Base-by-base conservation (phyloP, 2,797 vertebrate genomes). In the Acanthopagrus latus region DNA sequence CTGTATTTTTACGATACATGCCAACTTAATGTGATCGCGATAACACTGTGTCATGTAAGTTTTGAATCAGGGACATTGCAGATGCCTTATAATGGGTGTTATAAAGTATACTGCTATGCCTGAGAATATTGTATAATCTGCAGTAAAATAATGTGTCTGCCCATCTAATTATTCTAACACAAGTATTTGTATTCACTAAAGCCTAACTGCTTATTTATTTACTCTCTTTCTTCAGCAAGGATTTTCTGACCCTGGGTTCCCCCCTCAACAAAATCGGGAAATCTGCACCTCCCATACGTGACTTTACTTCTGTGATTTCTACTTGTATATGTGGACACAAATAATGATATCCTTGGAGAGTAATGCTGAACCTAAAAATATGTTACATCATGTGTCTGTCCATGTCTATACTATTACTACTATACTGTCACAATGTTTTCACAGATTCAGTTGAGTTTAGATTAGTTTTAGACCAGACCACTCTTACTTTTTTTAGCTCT, bases 401-500 rank as follows among this genome's bases (percentile, higher is more conserved):
- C 23, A 17, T 64, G 60, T 33, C 33, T 33, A 8, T 33, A 33
- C 33, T 33, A 33, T 33, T 33, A 33, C 7, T 7, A 8, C 33
- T 33, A 8, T 33, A 33, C 33, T 33, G 33, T 33, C 33, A 33
- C 7, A 33, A 33, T 33, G 29, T 9, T 25, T 63, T n/a, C 0
- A 7, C 2, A 2, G n/a, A 3, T 38, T 14, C 27, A 23, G 33
- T 9, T 20, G 58, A 21, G 0, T 5, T 55, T 60, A 41, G 21
- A 48, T 12, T 10, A 56, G 48, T 29, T 43, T 6, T 10, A 18
- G 1, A 46, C 16, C 0, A 25, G 41, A 23, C 1, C 10, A 58
- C 33, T 8, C 86, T 91, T 90, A 95, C 94, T 56, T 93, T 95
- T 83, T 90, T 65, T 4, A 78, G 43, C 7, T 80, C 55, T 86